Conservation (phyloP, 1,140 invertebrate genomes). For the Littorina saxatilis region DNA sequence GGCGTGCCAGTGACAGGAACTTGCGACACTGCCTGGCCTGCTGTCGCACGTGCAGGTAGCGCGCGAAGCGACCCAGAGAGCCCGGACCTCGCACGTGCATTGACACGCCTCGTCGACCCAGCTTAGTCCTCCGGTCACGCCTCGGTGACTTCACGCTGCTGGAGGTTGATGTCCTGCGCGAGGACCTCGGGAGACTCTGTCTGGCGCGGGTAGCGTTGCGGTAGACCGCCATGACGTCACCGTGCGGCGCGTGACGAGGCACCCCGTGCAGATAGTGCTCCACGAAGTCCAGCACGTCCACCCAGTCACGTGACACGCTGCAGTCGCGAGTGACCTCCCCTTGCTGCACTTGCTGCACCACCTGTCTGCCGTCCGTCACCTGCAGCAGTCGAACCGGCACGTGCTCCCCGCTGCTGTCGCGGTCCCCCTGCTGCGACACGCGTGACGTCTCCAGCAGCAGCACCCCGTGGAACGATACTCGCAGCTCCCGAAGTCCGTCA, state of each 20-base stretch:
- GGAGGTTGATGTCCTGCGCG: background rate
- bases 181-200: too few relatives aligned
- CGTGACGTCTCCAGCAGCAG: constrained; percentile 41
- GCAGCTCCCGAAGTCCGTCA: constrained; percentile 43
- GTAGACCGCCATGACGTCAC: constrained; percentile 35
- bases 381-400: constrained; percentile 40
- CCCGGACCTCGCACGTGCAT: background rate
- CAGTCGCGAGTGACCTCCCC: constrained; percentile 44
- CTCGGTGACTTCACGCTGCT: too few relatives aligned
- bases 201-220: background rate
- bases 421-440: background rate
- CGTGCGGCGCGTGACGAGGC: background rate
- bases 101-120: constrained; percentile 2
- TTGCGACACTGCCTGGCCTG: constrained; percentile 28
- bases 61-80: constrained; percentile 24
- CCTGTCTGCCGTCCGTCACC: constrained; percentile 40
- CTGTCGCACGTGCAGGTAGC: constrained; percentile 17
- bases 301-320: constrained; percentile 34
- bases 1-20: constrained; percentile 24
- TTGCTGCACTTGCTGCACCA: constrained; percentile 47
- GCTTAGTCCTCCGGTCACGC: background rate
- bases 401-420: background rate
- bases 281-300: constrained; percentile 47
- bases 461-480: constrained; percentile 33
- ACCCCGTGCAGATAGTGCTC: constrained; percentile 23